phyloP scores from a whole-genome alignment of 2,888 invertebrate genomes.

The Phortica magna region DNA sequence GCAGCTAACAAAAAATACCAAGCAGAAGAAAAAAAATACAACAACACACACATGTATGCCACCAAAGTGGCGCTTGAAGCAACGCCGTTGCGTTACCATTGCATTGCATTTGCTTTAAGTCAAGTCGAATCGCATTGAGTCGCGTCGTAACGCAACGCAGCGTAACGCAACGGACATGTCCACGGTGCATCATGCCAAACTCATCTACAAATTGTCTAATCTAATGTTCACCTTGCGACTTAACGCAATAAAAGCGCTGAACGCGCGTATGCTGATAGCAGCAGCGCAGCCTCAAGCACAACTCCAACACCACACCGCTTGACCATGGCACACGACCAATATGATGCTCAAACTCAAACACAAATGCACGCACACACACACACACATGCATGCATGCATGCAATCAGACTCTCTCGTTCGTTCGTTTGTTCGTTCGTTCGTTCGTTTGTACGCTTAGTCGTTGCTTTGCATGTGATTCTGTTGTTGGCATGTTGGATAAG shows the following conservation, averaged over 20 bases:
- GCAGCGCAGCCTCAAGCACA: background rate
- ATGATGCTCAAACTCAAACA: background rate
- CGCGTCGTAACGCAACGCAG: background rate
- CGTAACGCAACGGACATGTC: background rate
- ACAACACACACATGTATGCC: constrained; percentile 26
- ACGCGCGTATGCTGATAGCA: background rate
- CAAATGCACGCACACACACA: background rate
- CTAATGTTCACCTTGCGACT: constrained; percentile 48
- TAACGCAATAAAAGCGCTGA: constrained; percentile 12
- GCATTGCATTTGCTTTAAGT: too few relatives aligned
- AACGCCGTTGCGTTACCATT: background rate
- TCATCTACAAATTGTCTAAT: constrained; percentile 70
- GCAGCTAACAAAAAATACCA: background rate
- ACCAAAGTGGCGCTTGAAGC: constrained; percentile 30
- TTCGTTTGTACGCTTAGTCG: background rate
- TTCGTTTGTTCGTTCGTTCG: background rate
- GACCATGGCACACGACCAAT: background rate
- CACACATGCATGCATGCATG: too few relatives aligned
- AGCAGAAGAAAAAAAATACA: background rate
- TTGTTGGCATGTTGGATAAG: constrained; percentile 16
- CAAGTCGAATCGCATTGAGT: background rate
- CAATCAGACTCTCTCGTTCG: background rate
- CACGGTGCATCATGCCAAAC: constrained; percentile 34
- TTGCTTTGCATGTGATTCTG: background rate
- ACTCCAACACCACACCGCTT: background rate